Conservation (phyloP, 2,797 vertebrate genomes). For the Momotus momota region DNA sequence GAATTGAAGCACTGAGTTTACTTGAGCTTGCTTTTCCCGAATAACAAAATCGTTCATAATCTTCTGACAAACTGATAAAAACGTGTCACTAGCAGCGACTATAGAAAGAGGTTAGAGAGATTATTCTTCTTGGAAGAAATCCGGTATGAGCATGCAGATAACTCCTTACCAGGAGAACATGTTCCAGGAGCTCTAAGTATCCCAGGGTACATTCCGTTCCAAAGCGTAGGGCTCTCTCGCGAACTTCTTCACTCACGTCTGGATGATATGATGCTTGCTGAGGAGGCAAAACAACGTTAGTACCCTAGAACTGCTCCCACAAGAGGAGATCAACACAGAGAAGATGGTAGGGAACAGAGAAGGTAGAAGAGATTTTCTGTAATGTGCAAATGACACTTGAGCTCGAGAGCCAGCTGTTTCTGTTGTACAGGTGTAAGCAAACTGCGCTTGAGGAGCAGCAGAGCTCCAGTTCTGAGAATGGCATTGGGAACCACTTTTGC, state of each 20-base stretch:
- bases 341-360: not conserved
- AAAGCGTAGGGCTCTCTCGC: conserved; percentile 86
- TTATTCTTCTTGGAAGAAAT: not conserved
- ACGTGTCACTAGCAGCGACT: not conserved
- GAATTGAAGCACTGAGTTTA: not conserved
- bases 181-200: conserved; percentile 93
- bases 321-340: not conserved
- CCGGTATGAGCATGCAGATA: fast-evolving
- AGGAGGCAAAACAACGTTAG: not conserved
- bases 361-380: not conserved
- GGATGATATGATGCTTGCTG: conserved; percentile 94
- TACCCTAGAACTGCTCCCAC: not conserved
- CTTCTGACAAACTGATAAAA: not conserved
- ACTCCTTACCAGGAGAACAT: conserved; percentile 90
- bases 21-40: not conserved
- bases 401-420: not conserved
- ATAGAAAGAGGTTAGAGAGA: not conserved
- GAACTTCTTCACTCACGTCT: conserved; percentile 89
- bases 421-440: not conserved
- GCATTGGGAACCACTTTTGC: not conserved
- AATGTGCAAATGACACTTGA: not conserved
- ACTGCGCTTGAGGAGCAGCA: not conserved
- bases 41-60: not conserved
- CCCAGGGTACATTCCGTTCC: conserved; percentile 91
- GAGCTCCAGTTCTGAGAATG: not conserved